Base-by-base conservation (phyloP, 2,888 invertebrate species). In the Tanypteryx hageni region DNA sequence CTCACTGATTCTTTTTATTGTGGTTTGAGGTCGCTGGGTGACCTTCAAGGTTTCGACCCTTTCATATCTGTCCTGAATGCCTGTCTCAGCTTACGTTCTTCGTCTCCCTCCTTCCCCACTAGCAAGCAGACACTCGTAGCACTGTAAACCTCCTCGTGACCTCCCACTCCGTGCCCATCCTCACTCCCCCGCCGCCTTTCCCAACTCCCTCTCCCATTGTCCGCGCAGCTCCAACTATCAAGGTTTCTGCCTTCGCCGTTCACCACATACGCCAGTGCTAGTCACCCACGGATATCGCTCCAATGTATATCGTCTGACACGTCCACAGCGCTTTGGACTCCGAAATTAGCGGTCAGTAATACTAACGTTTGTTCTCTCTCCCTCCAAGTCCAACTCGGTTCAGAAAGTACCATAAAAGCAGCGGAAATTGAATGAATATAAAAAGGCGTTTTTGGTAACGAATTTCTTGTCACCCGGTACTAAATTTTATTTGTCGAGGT, bases 31-130 rank as follows among this genome's bases (percentile, higher is more conserved):
- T 89, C 89, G 89, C 89, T 27, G 64, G 18, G 89, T 89, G 89
- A 89, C 89, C 89, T 89, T 89, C 89, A 89, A 89, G 64, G 89
- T 64, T 89, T 89, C 89, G 89, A 89, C 89, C 89, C 89, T 89
- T 89, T 64, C 89, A 89, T 89, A 89, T 89, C 89, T 89, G 27
- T 86, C 57, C 44, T 57, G 57, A 83, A 89, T 89, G 89, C 89
- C 61, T 64, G 89, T 89, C 89, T 89, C 89, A 61, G 86, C 59
- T 86, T 86, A 59, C 89, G 83, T 44, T 83, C 44, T 5, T 44
- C 44, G 76, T 76, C 76, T 61, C 89, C 27, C n/a, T 76, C 76
- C 76, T 22, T n/a, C n/a, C 22, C 10, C 44, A 5, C 44, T 44
- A 1, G 44, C 64, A 16, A 64, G 16, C 64, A 64, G 18, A 64